Evolutionary conservation across 2,888 invertebrate species (phyloP).

Genomic region (Drosophila prostipennis): DNA sequence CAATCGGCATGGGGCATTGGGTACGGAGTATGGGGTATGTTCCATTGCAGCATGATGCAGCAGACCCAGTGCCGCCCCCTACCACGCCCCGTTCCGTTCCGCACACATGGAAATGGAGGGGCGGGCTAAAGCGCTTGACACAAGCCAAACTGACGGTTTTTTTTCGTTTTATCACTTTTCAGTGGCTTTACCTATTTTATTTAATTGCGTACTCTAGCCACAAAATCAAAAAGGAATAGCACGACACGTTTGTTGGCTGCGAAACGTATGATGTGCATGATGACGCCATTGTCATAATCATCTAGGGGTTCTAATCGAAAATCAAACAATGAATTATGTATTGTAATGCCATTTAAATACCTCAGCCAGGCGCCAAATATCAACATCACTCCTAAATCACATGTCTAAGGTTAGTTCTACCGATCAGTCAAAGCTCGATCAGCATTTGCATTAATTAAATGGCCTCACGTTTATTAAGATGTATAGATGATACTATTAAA

Average conservation of each 20-base stretch:
- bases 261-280: constrained; percentile 38
- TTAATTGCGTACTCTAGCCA: constrained; percentile 62
- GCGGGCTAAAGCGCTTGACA: constrained; percentile 41
- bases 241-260: constrained; percentile 46
- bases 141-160: constrained; percentile 52
- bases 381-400: constrained; percentile 25
- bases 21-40: constrained; percentile 12
- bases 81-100: constrained; percentile 25
- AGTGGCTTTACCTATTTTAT: constrained; percentile 56
- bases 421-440: not conserved
- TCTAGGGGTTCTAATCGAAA: constrained; percentile 53
- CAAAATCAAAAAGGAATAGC: constrained; percentile 39
- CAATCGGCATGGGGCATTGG: constrained; percentile 63
- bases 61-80: constrained; percentile 13
- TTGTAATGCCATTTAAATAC: constrained; percentile 44
- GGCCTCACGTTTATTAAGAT: constrained; percentile 33
- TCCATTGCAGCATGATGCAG: constrained; percentile 32
- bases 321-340: constrained; percentile 66
- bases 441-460: constrained; percentile 58
- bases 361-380: constrained; percentile 25
- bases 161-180: constrained; percentile 4
- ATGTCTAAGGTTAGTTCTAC: constrained; percentile 28
- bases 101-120: constrained; percentile 24
- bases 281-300: constrained; percentile 59
- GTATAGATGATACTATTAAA: constrained; percentile 1